Evolutionary conservation across 2,113 vertebrate species (phyloP), one percentile per base, ranked within the genome.

Genomic region (Nesospiza acunhae): DNA sequence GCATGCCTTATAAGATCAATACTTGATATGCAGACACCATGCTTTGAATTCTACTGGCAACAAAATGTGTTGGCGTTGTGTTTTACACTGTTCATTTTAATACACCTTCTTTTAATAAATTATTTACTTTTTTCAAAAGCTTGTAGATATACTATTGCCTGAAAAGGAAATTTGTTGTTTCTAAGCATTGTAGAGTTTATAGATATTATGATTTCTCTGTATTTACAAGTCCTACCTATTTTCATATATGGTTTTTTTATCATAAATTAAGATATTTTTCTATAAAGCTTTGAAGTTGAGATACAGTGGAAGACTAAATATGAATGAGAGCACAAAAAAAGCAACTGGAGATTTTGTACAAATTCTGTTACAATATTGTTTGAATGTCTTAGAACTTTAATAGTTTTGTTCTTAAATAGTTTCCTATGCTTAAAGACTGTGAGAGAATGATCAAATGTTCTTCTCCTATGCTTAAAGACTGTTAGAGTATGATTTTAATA

Each of bases 1-100:
- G 97, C 98, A 98, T 99, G 98, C 98, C 98, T 97, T 98, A 75
- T 96, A 97, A 98, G 98, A 95, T 96, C 97, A 98, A 96, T 96
- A 98, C 95, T 98, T 97, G 96, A 98, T 98, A 98, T 97, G 97
- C 97, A 98, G 97, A 98, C 97, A 97, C 91, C 98, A 98, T 99
- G 98, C 98, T 98, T 97, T 95, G 86, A 97, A 87, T 97, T 98
- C 95, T 96, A 89, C 55, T 97, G 96, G 95, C 97, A 98, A 98
- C 95, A 97, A 97, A 97, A 96, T 96, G 92, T 31, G 22, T 70
- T 97, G 67, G 91, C 89, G 46, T 84, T 96, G 64, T 90, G 87
- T 95, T 97, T 97, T 96, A 97, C 90, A 92, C 89, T 87, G 93
- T 96, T 97, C 96, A 96, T 92, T 96, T 97, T 93, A 95, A 96